phyloP scores from a whole-genome alignment of 1,140 invertebrate species.

The Halictus rubicundus region DNA sequence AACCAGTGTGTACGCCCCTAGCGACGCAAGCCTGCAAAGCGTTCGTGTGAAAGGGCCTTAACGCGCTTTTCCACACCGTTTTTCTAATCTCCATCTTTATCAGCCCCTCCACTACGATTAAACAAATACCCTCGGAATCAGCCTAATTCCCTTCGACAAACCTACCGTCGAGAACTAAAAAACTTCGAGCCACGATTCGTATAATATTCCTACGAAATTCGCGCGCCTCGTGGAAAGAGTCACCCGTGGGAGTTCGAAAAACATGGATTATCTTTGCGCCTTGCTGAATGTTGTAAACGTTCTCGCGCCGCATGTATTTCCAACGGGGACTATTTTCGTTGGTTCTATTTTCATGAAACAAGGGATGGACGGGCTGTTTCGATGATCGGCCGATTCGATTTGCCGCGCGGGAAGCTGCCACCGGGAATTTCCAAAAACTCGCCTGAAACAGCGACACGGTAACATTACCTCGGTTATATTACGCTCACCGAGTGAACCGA shows the following conservation, averaged over 20 bases:
- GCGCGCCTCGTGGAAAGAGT: constrained; percentile 12
- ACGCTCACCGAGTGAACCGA: constrained; percentile 36
- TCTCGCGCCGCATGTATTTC: background rate
- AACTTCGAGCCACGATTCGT: too few species aligned
- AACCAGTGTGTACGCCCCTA: background rate
- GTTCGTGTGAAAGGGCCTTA: background rate
- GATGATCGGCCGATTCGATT: constrained; percentile 20
- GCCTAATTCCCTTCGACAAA: too few species aligned
- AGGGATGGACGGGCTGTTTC: background rate
- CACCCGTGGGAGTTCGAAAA: background rate
- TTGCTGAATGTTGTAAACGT: background rate
- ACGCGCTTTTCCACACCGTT: background rate
- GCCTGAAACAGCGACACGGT: constrained; percentile 44
- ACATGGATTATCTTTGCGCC: background rate
- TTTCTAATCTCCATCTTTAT: background rate
- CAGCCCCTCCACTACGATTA: background rate
- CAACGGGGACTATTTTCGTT: constrained; percentile 1
- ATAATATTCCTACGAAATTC: background rate
- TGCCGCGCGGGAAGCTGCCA: constrained; percentile 8
- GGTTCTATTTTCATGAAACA: constrained; percentile 18
- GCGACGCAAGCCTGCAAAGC: too few species aligned
- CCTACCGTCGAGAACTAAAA: too few species aligned
- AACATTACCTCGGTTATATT: constrained; percentile 59
- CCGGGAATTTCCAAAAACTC: constrained; percentile 51
- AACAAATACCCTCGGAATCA: too few species aligned